These are phyloP conservation scores for Drosophila kanapiae DNA, from an alignment of 1,140 invertebrate species.

Conservation along the genomic window DNA sequence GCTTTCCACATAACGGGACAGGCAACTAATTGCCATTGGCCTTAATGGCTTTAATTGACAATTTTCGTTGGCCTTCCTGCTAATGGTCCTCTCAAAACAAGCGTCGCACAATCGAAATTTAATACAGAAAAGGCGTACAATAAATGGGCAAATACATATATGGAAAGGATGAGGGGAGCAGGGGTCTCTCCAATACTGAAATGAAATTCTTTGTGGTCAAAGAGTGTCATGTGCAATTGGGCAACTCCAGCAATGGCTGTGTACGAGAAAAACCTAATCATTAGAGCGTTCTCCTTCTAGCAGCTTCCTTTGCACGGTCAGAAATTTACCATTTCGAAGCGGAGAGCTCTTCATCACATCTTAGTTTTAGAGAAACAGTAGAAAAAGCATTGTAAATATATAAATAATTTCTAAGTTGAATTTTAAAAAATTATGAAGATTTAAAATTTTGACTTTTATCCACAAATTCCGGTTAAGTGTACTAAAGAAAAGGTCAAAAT, in stretches of 20 bases:
- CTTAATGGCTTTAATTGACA: conserved; percentile 72
- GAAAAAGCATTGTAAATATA: no score
- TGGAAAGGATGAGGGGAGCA: background rate
- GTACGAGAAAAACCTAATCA: conserved; percentile 41
- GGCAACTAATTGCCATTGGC: conserved; percentile 64
- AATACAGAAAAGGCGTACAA: conserved; percentile 36
- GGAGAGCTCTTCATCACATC: background rate
- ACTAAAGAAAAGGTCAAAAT: no score
- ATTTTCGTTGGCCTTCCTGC: conserved; percentile 40
- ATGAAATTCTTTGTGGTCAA: conserved; percentile 36
- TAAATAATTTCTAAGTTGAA: no score
- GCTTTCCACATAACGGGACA: conserved; percentile 45
- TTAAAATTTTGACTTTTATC: no score
- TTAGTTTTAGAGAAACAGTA: background rate
- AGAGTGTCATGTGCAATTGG: conserved; percentile 50
- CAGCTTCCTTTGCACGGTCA: background rate
- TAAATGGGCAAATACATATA: conserved; percentile 27
- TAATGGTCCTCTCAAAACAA: conserved; percentile 17
- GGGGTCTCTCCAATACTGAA: background rate
- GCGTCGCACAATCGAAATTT: conserved; percentile 32
- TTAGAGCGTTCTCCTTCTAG: conserved; percentile 29
- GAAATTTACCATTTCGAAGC: background rate
- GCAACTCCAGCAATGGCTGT: conserved; percentile 40
- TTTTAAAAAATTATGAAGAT: no score
- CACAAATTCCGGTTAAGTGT: no score